Percentiles rank a stretch among this genome's conserved stretches.
These are phyloP conservation scores for Eufriesea mexicana DNA, from an alignment of 1,140 invertebrate species.

Conservation along the genomic window DNA sequence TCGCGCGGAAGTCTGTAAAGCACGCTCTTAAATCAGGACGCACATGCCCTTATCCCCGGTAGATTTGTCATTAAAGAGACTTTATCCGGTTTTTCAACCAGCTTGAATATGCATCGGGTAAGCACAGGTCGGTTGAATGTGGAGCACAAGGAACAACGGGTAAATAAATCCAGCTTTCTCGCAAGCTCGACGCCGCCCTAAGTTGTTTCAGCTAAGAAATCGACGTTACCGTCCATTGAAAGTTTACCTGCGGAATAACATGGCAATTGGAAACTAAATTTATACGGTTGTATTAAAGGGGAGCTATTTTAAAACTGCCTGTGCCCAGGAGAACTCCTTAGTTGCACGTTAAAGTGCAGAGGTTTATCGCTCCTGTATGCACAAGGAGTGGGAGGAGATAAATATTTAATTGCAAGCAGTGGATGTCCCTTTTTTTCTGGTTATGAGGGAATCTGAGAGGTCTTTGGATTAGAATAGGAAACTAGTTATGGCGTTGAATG, in stretches of 20 bases:
- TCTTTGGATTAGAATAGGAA: too few species aligned
- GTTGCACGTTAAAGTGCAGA: background rate
- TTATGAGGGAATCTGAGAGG: too few species aligned
- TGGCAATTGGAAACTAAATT: too few species aligned
- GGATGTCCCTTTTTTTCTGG: too few species aligned
- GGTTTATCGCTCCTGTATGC: background rate
- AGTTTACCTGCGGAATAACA: too few species aligned
- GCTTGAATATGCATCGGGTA: slow-evolving; percentile 60
- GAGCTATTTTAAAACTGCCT: background rate
- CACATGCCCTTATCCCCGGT: slow-evolving; percentile 9
- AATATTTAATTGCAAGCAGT: too few species aligned
- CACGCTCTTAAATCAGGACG: slow-evolving; percentile 34
- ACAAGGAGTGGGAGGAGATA: too few species aligned
- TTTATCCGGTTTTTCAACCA: slow-evolving; percentile 42
- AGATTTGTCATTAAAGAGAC: slow-evolving; percentile 59
- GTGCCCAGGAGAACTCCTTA: background rate
- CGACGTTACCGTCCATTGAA: too few species aligned
- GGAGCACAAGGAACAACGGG: slow-evolving; percentile 60
- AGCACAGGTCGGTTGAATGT: slow-evolving; percentile 51
- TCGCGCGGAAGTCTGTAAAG: slow-evolving; percentile 25
- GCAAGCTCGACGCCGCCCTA: too few species aligned
- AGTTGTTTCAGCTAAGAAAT: too few species aligned
- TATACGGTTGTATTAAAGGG: too few species aligned
- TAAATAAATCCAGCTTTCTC: slow-evolving; percentile 64
- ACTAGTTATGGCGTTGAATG: too few species aligned